Evolutionary conservation across 2,888 invertebrate genomes (phyloP), one percentile per base, ranked within the genome.

Genomic region (Serripes groenlandicus): DNA sequence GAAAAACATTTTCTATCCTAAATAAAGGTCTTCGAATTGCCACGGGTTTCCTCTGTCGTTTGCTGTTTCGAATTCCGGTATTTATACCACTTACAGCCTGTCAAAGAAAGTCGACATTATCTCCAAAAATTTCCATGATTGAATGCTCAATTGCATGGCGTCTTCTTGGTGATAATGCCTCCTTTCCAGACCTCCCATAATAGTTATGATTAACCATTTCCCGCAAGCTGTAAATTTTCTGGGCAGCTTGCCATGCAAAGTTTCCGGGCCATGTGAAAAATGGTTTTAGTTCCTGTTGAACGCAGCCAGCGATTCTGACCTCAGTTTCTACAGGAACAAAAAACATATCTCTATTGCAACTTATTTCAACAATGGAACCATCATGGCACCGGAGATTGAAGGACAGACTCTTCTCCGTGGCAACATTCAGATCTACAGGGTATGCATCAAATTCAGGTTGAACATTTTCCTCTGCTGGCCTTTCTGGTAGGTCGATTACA

Each of bases 141-240:
- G 69, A 54, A 42, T 76, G 76, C 18, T 76, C 69, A 32, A 69
- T 69, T 3, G 76, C 60, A 58, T 76, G 69, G 34, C 58, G 26
- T 37, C 68, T 56, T 28, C 68, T 18, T 30, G 69, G 76, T n/a
- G 70, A 69, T 7, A 69, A 34, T 23, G 34, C 9, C 9, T 26
- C 23, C 34, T 75, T 68, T 23, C 58, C 56, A 18, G 28, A 37
- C n/a, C n/a, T n/a, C n/a, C n/a, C n/a, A n/a, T n/a, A n/a, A n/a
- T n/a, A n/a, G n/a, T n/a, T n/a, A n/a, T n/a, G n/a, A n/a, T n/a
- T n/a, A n/a, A n/a, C n/a, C n/a, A n/a, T n/a, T n/a, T n/a, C n/a
- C n/a, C n/a, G n/a, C 21, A n/a, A 5, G 9, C 28, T n/a, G 58
- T 54, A 75, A n/a, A 75, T 23, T 5, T 1, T 68, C 35, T 56